Evolutionary conservation across 1,140 invertebrate genomes (phyloP).

Genomic region (Maniola jurtina): DNA sequence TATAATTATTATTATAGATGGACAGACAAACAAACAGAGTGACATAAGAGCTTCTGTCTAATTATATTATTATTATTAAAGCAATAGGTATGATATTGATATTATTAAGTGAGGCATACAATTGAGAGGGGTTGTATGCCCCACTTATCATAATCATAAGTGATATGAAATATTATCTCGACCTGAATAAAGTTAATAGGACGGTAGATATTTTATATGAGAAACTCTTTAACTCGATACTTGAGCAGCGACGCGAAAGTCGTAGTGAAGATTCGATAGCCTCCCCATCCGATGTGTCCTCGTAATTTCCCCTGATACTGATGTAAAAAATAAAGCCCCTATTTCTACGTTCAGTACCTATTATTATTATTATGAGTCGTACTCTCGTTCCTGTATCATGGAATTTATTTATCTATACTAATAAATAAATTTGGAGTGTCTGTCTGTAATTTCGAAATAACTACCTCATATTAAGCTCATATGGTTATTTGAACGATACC

Average conservation of each 20-base stretch:
- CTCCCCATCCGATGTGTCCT: conserved; percentile 11
- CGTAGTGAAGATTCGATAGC: conserved; percentile 23
- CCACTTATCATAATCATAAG: neutral
- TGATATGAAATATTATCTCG: conserved; percentile 1
- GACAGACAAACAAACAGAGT: too few relatives aligned
- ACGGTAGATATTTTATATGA: conserved; percentile 8
- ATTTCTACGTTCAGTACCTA: conserved; percentile 13
- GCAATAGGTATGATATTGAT: neutral
- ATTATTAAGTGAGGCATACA: neutral
- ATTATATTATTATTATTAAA: too few relatives aligned
- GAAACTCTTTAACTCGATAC: conserved; percentile 11
- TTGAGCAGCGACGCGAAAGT: conserved; percentile 15
- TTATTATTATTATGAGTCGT: conserved; percentile 6
- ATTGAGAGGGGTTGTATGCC: neutral
- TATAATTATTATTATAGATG: too few relatives aligned
- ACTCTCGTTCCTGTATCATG: neutral
- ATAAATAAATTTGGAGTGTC: too few relatives aligned
- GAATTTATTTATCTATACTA: too few relatives aligned
- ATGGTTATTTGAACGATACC: too few relatives aligned
- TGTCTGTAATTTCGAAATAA: too few relatives aligned
- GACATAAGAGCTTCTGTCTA: too few relatives aligned
- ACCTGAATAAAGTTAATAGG: conserved; percentile 7
- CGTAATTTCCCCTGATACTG: conserved; percentile 29
- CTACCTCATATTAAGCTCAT: too few relatives aligned
- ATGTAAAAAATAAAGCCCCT: conserved; percentile 24